Evolutionary conservation across 2,888 invertebrate species (phyloP).

Genomic region (Rotaria magnacalcarata): DNA sequence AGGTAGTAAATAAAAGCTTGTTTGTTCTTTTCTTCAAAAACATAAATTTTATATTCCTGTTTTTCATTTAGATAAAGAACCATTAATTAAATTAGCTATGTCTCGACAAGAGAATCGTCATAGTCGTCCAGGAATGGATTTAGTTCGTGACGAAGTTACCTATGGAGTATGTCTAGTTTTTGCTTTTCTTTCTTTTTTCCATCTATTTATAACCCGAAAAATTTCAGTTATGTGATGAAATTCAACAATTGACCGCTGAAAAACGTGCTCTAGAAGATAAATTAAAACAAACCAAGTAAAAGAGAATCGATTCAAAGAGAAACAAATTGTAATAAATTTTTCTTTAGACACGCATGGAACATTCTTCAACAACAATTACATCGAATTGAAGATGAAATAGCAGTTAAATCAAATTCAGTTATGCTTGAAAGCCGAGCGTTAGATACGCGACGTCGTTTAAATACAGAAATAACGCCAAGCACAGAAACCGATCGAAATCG

Average conservation of each 20-base stretch:
- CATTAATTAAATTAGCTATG: conserved; percentile 73
- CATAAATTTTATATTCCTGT: too few relatives aligned
- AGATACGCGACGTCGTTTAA: conserved; percentile 56
- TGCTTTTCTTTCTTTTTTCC: neutral
- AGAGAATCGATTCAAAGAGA: neutral
- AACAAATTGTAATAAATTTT: too few relatives aligned
- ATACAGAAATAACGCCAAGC: conserved; percentile 50
- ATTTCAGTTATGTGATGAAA: conserved; percentile 46
- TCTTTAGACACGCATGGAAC: conserved; percentile 57
- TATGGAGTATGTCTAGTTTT: conserved; percentile 54
- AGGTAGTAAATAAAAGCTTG: neutral
- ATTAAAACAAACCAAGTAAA: neutral
- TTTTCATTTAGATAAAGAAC: conserved; percentile 44
- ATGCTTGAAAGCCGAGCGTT: conserved; percentile 57
- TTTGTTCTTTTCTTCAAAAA: too few relatives aligned
- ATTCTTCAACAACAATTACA: conserved; percentile 58
- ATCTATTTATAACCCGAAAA: neutral
- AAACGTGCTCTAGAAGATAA: conserved; percentile 33
- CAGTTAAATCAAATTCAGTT: conserved; percentile 57
- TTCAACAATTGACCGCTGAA: conserved; percentile 5
- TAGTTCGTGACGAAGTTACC: conserved; percentile 58
- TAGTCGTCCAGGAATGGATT: conserved; percentile 73
- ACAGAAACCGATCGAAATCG: conserved; percentile 53
- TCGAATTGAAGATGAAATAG: conserved; percentile 58
- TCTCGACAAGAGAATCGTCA: conserved; percentile 78